A percentile compares a stretch with the other conserved stretches of the same genome.
These are phyloP conservation scores for Eudasyphora cyanicolor DNA, from an alignment of 2,888 invertebrate genomes.

Conservation along the genomic window DNA sequence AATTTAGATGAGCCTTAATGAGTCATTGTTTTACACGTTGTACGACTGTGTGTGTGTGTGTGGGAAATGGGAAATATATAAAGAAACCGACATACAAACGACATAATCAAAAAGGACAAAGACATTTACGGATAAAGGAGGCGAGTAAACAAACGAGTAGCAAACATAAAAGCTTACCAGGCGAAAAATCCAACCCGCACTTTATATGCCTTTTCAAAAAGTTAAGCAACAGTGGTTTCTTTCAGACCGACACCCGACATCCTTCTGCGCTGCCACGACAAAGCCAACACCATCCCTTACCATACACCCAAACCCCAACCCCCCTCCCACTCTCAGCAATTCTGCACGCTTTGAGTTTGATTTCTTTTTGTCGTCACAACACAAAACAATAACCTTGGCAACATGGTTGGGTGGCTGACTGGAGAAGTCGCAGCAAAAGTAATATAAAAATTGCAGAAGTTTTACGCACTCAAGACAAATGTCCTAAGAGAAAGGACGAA, in stretches of 20 bases:
- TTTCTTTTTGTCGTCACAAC: not conserved
- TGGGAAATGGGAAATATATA: conserved; percentile 25
- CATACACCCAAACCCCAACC: no score
- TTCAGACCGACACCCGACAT: conserved; percentile 14
- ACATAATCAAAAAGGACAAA: conserved; percentile 43
- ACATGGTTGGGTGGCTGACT: no score
- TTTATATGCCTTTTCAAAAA: not conserved
- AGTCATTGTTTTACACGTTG: conserved; percentile 79
- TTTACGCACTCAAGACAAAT: conserved; percentile 26
- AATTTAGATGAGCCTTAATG: conserved; percentile 80
- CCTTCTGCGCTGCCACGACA: no score
- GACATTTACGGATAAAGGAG: conserved; percentile 31
- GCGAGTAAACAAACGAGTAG: conserved; percentile 38
- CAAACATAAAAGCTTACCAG: conserved; percentile 47
- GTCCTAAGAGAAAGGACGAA: not conserved
- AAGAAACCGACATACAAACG: conserved; percentile 42
- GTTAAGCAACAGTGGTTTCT: conserved; percentile 45
- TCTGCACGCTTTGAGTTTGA: not conserved
- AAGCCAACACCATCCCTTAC: no score
- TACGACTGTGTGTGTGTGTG: not conserved
- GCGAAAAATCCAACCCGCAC: conserved; percentile 38
- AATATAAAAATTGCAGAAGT: not conserved
- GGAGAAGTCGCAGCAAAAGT: conserved; percentile 19
- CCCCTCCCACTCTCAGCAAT: not conserved
- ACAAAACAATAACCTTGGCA: conserved; percentile 40